phyloP scores from a whole-genome alignment of 2,113 vertebrate species.

The Sceloporus tristichus region DNA sequence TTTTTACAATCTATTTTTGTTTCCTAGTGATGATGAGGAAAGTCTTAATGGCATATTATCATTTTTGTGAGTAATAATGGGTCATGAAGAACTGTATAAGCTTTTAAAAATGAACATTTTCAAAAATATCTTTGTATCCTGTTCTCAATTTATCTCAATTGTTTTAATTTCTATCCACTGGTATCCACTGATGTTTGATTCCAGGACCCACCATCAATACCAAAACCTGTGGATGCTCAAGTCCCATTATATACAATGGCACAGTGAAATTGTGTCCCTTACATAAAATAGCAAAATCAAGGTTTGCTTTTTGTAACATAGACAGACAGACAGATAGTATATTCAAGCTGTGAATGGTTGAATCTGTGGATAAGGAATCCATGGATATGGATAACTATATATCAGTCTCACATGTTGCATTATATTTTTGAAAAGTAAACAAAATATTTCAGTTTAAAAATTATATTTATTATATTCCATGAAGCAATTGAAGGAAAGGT shows the following conservation, averaged over 20 bases:
- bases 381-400: neutral
- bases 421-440: conserved; percentile 19
- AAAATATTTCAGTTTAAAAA: neutral
- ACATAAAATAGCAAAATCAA: too few relatives aligned
- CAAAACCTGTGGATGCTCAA: too few relatives aligned
- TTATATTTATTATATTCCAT: neutral
- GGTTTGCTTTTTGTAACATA: too few relatives aligned
- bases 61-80: conserved; percentile 33
- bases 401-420: neutral
- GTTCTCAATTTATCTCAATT: neutral
- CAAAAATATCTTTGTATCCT: conserved; percentile 17
- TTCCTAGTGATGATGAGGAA: conserved; percentile 33
- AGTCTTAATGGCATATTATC: conserved; percentile 29
- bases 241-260: too few relatives aligned
- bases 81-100: neutral
- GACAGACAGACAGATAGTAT: too few relatives aligned
- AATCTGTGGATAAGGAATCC: too few relatives aligned
- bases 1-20: conserved; percentile 28
- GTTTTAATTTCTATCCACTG: neutral
- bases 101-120: neutral
- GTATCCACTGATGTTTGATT: too few relatives aligned
- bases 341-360: too few relatives aligned
- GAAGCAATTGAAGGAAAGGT: neutral
- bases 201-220: too few relatives aligned
- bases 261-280: too few relatives aligned